Base-by-base conservation (phyloP, 2,888 invertebrate genomes). In the Galeopsomyia nigrocyanea region DNA sequence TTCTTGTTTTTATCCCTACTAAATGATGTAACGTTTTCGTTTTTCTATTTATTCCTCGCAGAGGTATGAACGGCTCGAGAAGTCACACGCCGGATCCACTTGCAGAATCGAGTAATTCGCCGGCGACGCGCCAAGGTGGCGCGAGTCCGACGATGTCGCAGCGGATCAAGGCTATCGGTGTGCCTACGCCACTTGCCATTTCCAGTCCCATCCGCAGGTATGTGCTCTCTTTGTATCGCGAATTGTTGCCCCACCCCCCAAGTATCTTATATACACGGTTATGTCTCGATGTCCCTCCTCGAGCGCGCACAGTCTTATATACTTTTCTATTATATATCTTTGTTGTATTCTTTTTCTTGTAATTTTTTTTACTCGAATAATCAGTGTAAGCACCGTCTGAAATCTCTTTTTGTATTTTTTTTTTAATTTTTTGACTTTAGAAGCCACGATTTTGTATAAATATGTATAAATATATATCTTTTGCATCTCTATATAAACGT, bases 191-290 rank as follows among this genome's bases (percentile, higher is more conserved):
- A 51, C 89, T 96, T 69, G 94, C 95, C 10, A 90, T 95, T 89
- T 94, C 92, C 88, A 95, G 95, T 88, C 95, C 95, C 74, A 93
- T 95, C 80, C 89, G 95, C 89, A 94, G 95, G 95, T 95, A 90
- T 87, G 87, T 83, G 55, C 14, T 31, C 3, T 16, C n/a, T 7
- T n/a, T 60, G 5, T 10, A 39, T 39, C 39, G 39, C 39, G 39
- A 39, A 39, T 39, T 39, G 10, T 39, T 39, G 39, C 16, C 14
- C 21, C 47, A 46, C 14, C 21, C 47, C 19, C 47, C 13, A 46
- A 14, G 46, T 50, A 55, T 47, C 53, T 3, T 56, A 60, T 49
- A 58, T 50, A 39, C 51, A 65, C 9, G 49, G 79, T 76, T 74
- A 77, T 79, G 79, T 73, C 58, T 73, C 71, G 58, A 69, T 71